These are phyloP conservation scores for Resseliella maxima DNA, from an alignment of 2,888 invertebrate genomes.

Conservation along the genomic window DNA sequence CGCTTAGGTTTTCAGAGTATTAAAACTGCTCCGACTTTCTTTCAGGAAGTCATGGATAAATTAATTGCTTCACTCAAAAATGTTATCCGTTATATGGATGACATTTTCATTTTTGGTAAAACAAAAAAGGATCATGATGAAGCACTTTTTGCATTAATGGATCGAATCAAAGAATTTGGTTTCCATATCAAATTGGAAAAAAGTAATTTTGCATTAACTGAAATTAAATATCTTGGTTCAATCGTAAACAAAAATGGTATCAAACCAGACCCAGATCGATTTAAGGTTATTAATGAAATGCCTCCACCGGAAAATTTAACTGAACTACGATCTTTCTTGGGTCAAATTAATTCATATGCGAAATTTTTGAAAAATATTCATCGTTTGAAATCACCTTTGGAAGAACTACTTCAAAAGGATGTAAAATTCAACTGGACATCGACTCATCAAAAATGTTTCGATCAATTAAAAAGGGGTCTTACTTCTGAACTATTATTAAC, in stretches of 20 bases:
- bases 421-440: constrained; percentile 60
- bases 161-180: no score
- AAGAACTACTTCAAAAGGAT: constrained; percentile 59
- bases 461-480: background rate
- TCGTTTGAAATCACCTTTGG: constrained; percentile 58
- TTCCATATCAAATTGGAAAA: no score
- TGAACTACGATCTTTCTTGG: constrained; percentile 60
- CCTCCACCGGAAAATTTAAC: constrained; percentile 58
- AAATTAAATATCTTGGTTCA: constrained; percentile 57
- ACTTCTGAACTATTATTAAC: background rate
- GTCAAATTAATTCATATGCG: constrained; percentile 60
- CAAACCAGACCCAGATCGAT: constrained; percentile 50
- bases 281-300: constrained; percentile 56
- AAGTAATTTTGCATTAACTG: no score
- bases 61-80: no score
- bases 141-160: background rate
- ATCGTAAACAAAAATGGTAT: constrained; percentile 56
- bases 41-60: no score
- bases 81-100: no score
- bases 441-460: background rate
- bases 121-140: constrained; percentile 57
- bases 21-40: no score
- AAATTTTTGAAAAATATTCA: constrained; percentile 60
- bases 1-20: no score
- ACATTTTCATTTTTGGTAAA: constrained; percentile 58